phyloP scores from a whole-genome alignment of 2,113 vertebrate genomes.

The Corynorhinus townsendii region DNA sequence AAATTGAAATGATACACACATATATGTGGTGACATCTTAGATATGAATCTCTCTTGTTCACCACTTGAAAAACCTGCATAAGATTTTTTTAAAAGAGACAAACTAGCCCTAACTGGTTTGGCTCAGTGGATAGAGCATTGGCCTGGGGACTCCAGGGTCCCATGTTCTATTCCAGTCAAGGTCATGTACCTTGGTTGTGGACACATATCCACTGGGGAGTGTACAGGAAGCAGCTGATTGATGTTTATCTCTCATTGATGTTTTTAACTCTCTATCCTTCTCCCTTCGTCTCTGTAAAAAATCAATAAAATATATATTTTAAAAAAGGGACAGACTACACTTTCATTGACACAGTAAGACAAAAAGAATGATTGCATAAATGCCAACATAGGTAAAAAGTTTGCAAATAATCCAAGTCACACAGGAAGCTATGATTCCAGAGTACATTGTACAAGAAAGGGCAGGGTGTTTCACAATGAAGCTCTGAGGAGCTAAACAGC shows the following conservation, averaged over 20 bases:
- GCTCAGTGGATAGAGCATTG: too few species aligned
- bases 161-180: too few species aligned
- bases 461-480: not conserved
- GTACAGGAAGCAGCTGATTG: too few species aligned
- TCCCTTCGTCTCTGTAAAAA: too few species aligned
- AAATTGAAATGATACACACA: not conserved
- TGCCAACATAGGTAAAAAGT: not conserved
- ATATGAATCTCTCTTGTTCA: not conserved
- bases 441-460: too few species aligned
- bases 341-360: not conserved
- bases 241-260: too few species aligned
- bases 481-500: not conserved
- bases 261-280: too few species aligned
- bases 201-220: too few species aligned
- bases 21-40: not conserved
- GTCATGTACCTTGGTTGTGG: too few species aligned
- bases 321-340: not conserved
- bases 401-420: not conserved
- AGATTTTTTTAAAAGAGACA: not conserved
- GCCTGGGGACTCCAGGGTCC: too few species aligned
- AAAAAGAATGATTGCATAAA: not conserved
- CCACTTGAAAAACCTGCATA: not conserved
- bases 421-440: not conserved
- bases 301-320: too few species aligned
- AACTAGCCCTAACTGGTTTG: too few species aligned